Base-by-base conservation (phyloP, 1,140 invertebrate species). In the Aphelinus atriplicis region DNA sequence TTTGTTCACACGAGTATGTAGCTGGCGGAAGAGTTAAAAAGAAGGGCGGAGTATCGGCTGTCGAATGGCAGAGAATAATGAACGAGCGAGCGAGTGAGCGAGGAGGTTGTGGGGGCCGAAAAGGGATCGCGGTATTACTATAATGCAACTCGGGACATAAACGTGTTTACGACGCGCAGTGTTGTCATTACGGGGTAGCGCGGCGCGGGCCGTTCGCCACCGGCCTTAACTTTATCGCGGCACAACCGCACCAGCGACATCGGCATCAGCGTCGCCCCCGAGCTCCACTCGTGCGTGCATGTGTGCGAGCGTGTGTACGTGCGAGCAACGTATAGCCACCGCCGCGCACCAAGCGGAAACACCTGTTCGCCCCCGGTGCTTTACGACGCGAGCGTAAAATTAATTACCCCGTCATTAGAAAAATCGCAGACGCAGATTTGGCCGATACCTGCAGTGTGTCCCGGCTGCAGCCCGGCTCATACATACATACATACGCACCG, bases 71-170 rank as follows among this genome's bases (percentile, higher is more conserved):
- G 64, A 6, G 62, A 50, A 56, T 74, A 74, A 74, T 68, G 72
- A 74, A 68, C 72, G 65, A 67, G 71, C 55, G 26, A 53, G 51
- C 51, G 51, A 53, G 51, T 53, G 9, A 53, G 9, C 26, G 26
- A 53, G 4, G 0, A 4, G 51, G 51, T 53, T 53, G 9, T 47
- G 78, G 82, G 80, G 67, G 73, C 66, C 65, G 77, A 81, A 80
- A 80, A 83, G 80, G 80, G 73, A 81, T 77, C 76, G 81, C 77
- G 84, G 82, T 87, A 87, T 85, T 86, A 86, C 84, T 85, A 84
- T 88, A 87, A 88, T 87, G 85, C 85, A 87, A 86, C 85, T 85
- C 81, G 80, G 85, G 77, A 86, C 86, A 88, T 88, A 88, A 88
- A 88, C 85, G 84, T 81, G 85, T 88, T 88, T 88, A 88, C 85